phyloP scores from a whole-genome alignment of 2,888 invertebrate species.

The Melieria picta region DNA sequence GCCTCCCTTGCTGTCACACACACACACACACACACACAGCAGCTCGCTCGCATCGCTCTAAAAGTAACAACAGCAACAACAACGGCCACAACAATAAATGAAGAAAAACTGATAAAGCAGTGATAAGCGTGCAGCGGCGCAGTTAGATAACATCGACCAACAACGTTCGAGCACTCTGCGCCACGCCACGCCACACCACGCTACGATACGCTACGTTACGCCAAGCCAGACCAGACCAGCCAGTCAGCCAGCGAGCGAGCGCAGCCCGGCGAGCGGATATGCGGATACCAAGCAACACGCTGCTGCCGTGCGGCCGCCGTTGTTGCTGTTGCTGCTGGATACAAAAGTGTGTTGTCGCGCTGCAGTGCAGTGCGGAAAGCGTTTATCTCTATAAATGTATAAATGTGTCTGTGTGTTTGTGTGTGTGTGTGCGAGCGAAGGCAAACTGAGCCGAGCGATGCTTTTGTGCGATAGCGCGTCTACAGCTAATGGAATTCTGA shows the following conservation, averaged over 20 bases:
- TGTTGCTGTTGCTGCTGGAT: no score
- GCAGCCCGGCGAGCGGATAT: background rate
- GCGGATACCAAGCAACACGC: background rate
- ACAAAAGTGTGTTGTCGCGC: background rate
- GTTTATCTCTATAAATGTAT: background rate
- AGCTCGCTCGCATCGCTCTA: no score
- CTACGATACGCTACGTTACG: background rate
- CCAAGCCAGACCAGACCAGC: background rate
- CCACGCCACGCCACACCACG: background rate
- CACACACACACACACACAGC: no score
- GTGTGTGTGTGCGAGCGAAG: conserved; percentile 11
- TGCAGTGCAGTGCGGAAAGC: background rate
- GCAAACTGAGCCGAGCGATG: conserved; percentile 31
- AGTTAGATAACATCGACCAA: conserved; percentile 62
- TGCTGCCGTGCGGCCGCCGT: no score
- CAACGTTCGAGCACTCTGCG: conserved; percentile 17
- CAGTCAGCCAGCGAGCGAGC: conserved; percentile 23
- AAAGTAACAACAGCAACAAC: conserved; percentile 18
- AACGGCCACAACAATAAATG: conserved; percentile 32
- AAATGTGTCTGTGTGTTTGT: background rate
- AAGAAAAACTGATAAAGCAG: conserved; percentile 62
- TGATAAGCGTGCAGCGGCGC: conserved; percentile 63
- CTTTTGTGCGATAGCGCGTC: conserved; percentile 35
- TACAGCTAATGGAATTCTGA: conserved; percentile 64
- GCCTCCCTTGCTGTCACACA: no score